These are phyloP conservation scores for Solenodon paradoxus DNA, from an alignment of 2,113 vertebrate species.

Conservation along the genomic window DNA sequence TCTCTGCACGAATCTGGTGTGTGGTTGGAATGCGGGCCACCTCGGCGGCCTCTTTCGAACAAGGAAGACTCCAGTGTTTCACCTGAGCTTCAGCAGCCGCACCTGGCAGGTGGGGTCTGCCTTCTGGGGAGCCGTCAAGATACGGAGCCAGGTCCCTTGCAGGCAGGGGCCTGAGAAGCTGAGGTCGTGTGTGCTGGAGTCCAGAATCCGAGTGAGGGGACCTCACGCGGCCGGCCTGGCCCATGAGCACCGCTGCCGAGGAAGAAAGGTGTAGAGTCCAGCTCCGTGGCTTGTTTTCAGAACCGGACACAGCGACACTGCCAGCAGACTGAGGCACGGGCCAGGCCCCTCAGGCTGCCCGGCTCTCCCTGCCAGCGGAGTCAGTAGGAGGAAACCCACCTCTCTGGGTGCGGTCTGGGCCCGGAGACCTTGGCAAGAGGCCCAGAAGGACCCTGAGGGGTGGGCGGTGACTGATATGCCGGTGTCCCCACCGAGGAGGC, in stretches of 20 bases:
- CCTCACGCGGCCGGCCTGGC: rapidly evolving
- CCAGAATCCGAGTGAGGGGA: not conserved
- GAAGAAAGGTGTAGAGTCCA: rapidly evolving
- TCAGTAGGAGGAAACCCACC: not conserved
- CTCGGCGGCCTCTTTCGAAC: not conserved
- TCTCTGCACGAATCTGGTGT: not conserved
- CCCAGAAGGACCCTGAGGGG: not conserved
- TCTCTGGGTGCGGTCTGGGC: not conserved
- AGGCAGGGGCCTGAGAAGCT: not conserved
- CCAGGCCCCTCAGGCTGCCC: no score
- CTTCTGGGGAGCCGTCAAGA: not conserved
- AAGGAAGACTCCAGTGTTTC: not conserved
- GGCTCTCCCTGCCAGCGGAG: no score
- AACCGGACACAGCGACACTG: not conserved
- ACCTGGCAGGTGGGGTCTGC: no score
- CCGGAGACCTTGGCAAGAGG: not conserved
- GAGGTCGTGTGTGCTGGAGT: rapidly evolving
- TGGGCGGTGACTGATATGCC: rapidly evolving
- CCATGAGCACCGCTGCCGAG: rapidly evolving
- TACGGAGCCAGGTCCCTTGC: not conserved
- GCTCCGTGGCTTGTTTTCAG: not conserved
- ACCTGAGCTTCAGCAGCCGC: not conserved
- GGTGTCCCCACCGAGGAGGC: no score
- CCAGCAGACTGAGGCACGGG: no score
- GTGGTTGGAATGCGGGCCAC: not conserved